Percentiles rank a stretch among this genome's conserved stretches.
These are phyloP conservation scores for Coelinius sp. DNA, from an alignment of 2,888 invertebrate species.

Conservation along the genomic window DNA sequence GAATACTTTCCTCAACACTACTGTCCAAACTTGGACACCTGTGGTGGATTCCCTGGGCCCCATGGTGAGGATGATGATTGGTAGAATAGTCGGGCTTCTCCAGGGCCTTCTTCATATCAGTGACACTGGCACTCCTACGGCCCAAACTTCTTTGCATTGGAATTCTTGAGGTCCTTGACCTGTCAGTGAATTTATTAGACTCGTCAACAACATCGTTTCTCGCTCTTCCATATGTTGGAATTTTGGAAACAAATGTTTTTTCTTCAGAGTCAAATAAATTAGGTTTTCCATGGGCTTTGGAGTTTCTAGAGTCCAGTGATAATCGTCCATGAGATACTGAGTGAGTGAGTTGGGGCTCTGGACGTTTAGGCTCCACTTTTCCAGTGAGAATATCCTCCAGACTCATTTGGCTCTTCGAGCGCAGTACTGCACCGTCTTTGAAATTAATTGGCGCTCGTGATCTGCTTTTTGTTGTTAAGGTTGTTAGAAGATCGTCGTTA, in stretches of 20 bases:
- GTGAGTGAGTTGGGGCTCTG: slow-evolving; percentile 44
- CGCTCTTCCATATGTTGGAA: slow-evolving; percentile 54
- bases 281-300: not conserved
- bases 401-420: slow-evolving; percentile 62
- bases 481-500: slow-evolving; percentile 59
- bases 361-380: slow-evolving; percentile 49
- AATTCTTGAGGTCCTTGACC: slow-evolving; percentile 56
- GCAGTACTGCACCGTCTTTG: slow-evolving; percentile 57
- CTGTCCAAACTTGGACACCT: slow-evolving; percentile 74
- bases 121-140: slow-evolving; percentile 72
- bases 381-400: slow-evolving; percentile 63
- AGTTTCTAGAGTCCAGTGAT: not conserved
- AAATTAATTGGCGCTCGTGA: slow-evolving; percentile 64
- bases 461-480: slow-evolving; percentile 62
- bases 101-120: slow-evolving; percentile 75
- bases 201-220: slow-evolving; percentile 51
- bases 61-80: slow-evolving; percentile 30
- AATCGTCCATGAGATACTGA: slow-evolving; percentile 19
- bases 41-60: slow-evolving; percentile 57
- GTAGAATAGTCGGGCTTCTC: slow-evolving; percentile 66
- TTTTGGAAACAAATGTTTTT: slow-evolving; percentile 56
- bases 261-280: slow-evolving; percentile 52
- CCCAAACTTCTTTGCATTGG: slow-evolving; percentile 58
- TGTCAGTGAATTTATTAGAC: slow-evolving; percentile 41
- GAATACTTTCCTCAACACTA: slow-evolving; percentile 72